Evolutionary conservation across 1,140 invertebrate genomes (phyloP), one percentile per base, ranked within the genome.

Genomic region (Drosophila pruinosa): DNA sequence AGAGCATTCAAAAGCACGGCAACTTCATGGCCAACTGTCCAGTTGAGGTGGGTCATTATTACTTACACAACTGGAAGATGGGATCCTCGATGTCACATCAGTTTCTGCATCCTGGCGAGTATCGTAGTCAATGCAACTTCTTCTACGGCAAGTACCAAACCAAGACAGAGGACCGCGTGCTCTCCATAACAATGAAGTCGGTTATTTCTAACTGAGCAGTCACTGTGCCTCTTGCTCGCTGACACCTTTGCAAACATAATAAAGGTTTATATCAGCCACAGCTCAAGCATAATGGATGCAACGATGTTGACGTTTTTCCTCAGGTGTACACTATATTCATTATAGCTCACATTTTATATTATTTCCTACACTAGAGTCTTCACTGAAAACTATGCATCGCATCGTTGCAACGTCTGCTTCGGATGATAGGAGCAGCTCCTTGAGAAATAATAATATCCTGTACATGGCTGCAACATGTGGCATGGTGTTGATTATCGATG

Each of bases 381-480:
- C 28, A 14, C 4, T 10, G 19, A 15, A 48, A 48, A 48, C 24
- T 19, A 14, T 39, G 36, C 8, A 14, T 39, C 14, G 5, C n/a
- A n/a, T n/a, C n/a, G n/a, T 39, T 39, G 12, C 36, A 39, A 10
- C 36, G 43, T 62, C 36, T 78, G 71, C 59, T 72, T 14, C 41
- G 34, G 36, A 56, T 67, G 47, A 62, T 56, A 47, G 14, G 38
- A 36, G 34, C 56, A 54, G 48, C 52, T 64, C 71, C 56, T 63
- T 63, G 41, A 54, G 39, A 69, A 71, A 82, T 76, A 88, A 82
- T 88, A 78, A 78, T 73, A 82, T 88, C 83, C 72, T 73, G 75
- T 71, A 78, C 78, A 88, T 71, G 68, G 57, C 41, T 62, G 82
- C 82, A 82, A 68, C 82, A 88, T 88, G 79, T 88, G 77, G 82